Conservation (phyloP, 2,888 invertebrate genomes). For the Eupithecia centaureata region DNA sequence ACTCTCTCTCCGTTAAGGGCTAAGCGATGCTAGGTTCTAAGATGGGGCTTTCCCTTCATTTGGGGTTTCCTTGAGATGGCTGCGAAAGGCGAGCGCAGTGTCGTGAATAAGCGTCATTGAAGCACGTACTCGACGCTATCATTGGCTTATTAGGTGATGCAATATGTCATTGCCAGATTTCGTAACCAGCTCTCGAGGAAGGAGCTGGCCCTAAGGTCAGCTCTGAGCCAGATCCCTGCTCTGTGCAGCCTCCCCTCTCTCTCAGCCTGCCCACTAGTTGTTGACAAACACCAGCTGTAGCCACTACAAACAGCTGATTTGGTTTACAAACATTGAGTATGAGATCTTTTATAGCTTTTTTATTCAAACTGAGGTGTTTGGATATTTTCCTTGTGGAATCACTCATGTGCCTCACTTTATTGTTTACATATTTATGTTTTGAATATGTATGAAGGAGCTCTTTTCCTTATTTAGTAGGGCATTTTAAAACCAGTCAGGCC, state of each 20-base stretch:
- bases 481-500: background rate
- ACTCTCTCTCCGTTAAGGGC: constrained; percentile 17
- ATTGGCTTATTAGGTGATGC: constrained; percentile 66
- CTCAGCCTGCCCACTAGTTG: constrained; percentile 31
- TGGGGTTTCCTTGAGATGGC: constrained; percentile 32
- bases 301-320: constrained; percentile 38
- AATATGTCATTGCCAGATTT: constrained; percentile 76
- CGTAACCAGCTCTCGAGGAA: constrained; percentile 56
- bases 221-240: background rate
- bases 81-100: constrained; percentile 37
- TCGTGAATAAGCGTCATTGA: constrained; percentile 50
- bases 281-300: constrained; percentile 43
- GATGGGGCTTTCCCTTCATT: constrained; percentile 9
- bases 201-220: constrained; percentile 42
- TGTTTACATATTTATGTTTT: background rate
- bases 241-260: background rate
- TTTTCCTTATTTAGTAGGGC: background rate
- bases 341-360: constrained; percentile 8
- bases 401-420: background rate
- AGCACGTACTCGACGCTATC: constrained; percentile 46
- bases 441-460: background rate
- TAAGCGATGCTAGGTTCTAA: constrained; percentile 6
- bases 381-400: background rate
- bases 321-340: constrained; percentile 22
- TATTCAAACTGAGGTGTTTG: background rate